A percentile compares a stretch with the other conserved stretches of the same genome.
phyloP scores from a whole-genome alignment of 2,888 invertebrate species.

The Microctonus aethiopoides region DNA sequence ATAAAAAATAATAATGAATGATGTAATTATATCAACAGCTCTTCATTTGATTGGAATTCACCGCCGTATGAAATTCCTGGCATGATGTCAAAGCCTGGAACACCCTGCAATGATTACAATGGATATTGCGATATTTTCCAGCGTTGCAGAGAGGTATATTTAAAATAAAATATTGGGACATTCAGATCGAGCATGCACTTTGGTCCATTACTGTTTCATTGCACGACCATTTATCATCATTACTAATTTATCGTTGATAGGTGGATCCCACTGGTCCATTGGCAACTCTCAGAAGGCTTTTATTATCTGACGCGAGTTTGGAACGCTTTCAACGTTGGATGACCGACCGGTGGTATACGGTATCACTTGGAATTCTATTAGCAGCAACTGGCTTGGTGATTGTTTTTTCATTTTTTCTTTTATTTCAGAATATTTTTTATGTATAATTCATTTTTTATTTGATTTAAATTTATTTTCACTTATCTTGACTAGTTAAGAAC shows the following conservation, averaged over 20 bases:
- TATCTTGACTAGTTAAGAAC: too few species aligned
- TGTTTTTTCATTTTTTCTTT: neutral
- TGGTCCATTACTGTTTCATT: neutral
- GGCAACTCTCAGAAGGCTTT: slow-evolving; percentile 84
- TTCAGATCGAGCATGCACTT: neutral
- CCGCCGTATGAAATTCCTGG: slow-evolving; percentile 89
- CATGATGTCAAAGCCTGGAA: slow-evolving; percentile 90
- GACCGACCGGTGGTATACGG: slow-evolving; percentile 88
- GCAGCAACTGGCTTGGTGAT: slow-evolving; percentile 83
- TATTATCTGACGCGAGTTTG: slow-evolving; percentile 87
- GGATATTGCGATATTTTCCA: slow-evolving; percentile 80
- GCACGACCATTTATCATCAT: neutral
- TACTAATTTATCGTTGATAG: slow-evolving; percentile 48
- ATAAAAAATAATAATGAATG: neutral
- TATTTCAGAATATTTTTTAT: neutral
- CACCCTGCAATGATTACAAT: slow-evolving; percentile 91
- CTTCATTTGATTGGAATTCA: slow-evolving; percentile 89
- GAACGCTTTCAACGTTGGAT: slow-evolving; percentile 88
- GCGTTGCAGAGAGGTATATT: slow-evolving; percentile 81
- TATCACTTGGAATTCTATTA: slow-evolving; percentile 76
- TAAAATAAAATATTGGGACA: neutral
- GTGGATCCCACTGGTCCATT: slow-evolving; percentile 90
- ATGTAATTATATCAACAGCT: slow-evolving; percentile 64
- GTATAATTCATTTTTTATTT: neutral
- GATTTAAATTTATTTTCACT: neutral